Base-by-base conservation (phyloP, 1,140 invertebrate genomes). In the Pristionchus pacificus region DNA sequence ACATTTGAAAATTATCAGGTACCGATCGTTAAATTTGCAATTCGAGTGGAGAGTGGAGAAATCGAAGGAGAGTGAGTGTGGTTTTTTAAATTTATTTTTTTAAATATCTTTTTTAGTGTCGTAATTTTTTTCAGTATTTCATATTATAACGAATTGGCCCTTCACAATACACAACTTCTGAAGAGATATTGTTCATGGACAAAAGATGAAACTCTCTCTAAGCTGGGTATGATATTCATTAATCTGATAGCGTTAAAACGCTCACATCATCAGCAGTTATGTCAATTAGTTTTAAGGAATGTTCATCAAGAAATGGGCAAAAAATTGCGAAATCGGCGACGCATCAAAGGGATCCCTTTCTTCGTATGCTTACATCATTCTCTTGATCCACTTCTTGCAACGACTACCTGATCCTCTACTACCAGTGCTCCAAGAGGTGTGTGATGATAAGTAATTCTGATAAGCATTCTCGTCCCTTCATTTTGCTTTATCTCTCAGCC, bases 371-470 rank as follows among this genome's bases (percentile, higher is more conserved):
- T 87, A 95, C 70, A 91, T 91, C 10, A 87, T 97, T 49, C 96
- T 97, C 94, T 91, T 95, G 28, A 90, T 97, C 77, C 92, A 97
- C 86, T 97, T 91, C 86, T 87, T 98, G 72, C 95, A 98, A 85
- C 91, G 90, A 87, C 92, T 91, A 66, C 85, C 83, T 60, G 92
- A 92, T 15, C 86, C 90, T n/a, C 89, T 96, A 1, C 85, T 97
- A 70, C 93, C 93, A 57, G 92, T 91, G 79, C 87, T 94, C 38
- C 92, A 93, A 79, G 85, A 87, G 25, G 79, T 91, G 30, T 90
- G 88, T 32, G 31, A 68, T 65, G 28, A 62, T 29, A 63, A 65
- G 13, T 65, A 32, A 13, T 32, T 25, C 14, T 65, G 30, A 6
- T 31, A 65, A 14, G 10, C 14, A 65, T 65, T 6, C 14, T 6